phyloP scores from a whole-genome alignment of 2,113 vertebrate genomes.

The Aptenodytes patagonicus region DNA sequence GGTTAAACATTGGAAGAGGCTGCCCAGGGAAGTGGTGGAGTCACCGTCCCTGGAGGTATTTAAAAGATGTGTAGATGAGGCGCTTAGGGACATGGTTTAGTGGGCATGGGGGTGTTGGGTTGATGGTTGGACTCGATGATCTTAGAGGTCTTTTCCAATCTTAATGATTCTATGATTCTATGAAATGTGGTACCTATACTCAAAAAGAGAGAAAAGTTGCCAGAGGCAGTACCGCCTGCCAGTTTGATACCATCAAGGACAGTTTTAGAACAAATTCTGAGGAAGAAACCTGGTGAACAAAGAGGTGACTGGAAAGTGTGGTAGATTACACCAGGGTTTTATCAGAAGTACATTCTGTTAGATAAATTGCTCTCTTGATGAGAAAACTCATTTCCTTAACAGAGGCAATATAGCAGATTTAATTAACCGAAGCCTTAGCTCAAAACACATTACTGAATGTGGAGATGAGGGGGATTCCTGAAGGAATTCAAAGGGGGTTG shows the following conservation, averaged over 20 bases:
- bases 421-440: neutral
- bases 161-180: too few species aligned
- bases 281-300: neutral
- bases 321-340: neutral
- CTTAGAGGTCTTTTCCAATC: too few species aligned
- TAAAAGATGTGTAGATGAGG: too few species aligned
- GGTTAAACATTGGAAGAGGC: too few species aligned
- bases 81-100: too few species aligned
- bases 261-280: neutral
- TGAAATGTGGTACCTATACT: neutral
- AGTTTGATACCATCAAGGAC: too few species aligned
- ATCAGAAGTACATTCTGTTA: neutral
- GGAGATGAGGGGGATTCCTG: neutral
- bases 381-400: neutral
- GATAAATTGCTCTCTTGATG: neutral
- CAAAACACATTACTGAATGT: neutral
- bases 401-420: neutral
- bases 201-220: neutral
- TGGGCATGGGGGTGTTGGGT: too few species aligned
- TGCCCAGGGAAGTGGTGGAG: too few species aligned
- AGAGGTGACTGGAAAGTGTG: neutral
- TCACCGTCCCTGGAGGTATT: too few species aligned
- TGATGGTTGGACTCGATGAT: too few species aligned
- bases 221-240: neutral
- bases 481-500: neutral